Evolutionary conservation across 2,888 invertebrate genomes (phyloP), one percentile per base, ranked within the genome.

Genomic region (Quadroppia sp.): DNA sequence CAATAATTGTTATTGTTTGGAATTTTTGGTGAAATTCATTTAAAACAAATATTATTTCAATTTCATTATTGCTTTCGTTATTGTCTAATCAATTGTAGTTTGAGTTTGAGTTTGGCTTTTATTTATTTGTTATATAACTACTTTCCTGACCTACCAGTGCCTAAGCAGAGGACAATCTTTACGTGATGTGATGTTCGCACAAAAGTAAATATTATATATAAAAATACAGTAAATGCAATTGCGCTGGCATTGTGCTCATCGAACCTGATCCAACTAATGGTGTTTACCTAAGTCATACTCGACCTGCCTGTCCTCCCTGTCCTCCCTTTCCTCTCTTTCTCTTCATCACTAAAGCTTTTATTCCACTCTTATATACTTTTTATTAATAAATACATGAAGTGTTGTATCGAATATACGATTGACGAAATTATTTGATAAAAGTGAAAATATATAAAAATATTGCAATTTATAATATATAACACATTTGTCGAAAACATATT

Each of bases 231-330:
- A 9, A 53, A 53, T 45, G 45, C 45, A 45, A 45, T 45, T 20
- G 53, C 53, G 3, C 17, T 53, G 53, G 53, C 23, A 20, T 53
- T 53, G 53, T 53, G 53, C 53, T 53, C 53, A 53, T 53, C 53
- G 23, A 53, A 53, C 53, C 53, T 53, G 53, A 53, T 53, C 53
- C 53, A 53, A 53, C 53, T 53, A 53, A 53, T 53, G 53, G 53
- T 53, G 53, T 53, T 53, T 53, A 53, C 53, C 53, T 53, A 53
- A 53, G 53, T 20, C 53, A 13, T 20, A 53, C 53, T 53, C 23
- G 28, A 23, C 53, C 23, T 9, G 23, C 53, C n/a, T n/a, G n/a
- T n/a, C n/a, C n/a, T n/a, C n/a, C n/a, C n/a, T n/a, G n/a, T n/a
- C 53, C 28, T 25, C 53, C 23, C 53, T 13, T 25, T 7, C 23